These are phyloP conservation scores for Fabriciana adippe DNA, from an alignment of 2,888 invertebrate genomes.

Conservation along the genomic window DNA sequence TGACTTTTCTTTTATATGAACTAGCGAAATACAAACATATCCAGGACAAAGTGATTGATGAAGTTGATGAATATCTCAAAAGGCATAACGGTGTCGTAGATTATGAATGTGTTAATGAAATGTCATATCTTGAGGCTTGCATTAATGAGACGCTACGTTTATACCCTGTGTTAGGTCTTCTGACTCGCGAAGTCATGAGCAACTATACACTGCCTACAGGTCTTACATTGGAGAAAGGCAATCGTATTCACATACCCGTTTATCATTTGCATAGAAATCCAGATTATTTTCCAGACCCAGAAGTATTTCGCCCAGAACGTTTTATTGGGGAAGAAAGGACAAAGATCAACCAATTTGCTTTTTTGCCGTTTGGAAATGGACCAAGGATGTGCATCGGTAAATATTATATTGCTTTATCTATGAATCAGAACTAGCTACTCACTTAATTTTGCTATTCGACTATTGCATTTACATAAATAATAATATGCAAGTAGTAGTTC, in stretches of 20 bases:
- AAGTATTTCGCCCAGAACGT: conserved; percentile 58
- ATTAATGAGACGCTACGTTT: conserved; percentile 55
- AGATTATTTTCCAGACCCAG: conserved; percentile 58
- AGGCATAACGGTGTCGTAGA: conserved; percentile 43
- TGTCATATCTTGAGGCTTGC: conserved; percentile 57
- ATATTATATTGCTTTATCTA: neutral
- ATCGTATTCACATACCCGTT: conserved; percentile 17
- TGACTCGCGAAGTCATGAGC: conserved; percentile 58
- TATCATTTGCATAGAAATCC: conserved; percentile 44
- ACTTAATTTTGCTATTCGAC: neutral
- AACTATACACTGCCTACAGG: conserved; percentile 58
- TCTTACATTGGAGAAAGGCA: conserved; percentile 33
- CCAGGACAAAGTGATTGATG: conserved; percentile 48
- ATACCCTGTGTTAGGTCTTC: conserved; percentile 58
- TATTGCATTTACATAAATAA: no score
- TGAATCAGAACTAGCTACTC: neutral
- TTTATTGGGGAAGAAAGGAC: conserved; percentile 53
- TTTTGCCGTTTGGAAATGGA: conserved; percentile 67
- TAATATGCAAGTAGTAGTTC: no score
- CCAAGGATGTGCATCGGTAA: conserved; percentile 39
- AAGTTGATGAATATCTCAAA: conserved; percentile 52
- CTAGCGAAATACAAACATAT: conserved; percentile 51
- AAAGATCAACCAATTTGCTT: conserved; percentile 56
- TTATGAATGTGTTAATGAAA: conserved; percentile 54
- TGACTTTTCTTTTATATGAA: conserved; percentile 52